Conservation (phyloP, 2,888 invertebrate species). For the Cryptophagus acutangulus region DNA sequence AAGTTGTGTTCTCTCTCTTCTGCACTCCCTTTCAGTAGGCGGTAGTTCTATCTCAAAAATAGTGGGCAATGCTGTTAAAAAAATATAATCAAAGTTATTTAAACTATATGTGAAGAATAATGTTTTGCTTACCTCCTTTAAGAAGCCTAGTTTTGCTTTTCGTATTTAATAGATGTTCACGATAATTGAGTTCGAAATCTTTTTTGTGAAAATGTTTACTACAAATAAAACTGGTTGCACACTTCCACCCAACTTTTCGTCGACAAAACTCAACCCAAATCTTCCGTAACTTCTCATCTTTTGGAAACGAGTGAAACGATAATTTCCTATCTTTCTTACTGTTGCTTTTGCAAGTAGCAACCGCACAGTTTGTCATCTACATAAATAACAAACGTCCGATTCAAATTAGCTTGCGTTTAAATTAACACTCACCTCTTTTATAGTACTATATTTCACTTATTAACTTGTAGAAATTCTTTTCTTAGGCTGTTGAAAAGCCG, state of each 20-base stretch:
- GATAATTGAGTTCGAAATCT: not conserved
- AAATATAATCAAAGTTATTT: too few species aligned
- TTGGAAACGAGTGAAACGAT: too few species aligned
- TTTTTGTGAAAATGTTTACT: conserved; percentile 1
- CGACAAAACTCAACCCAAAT: too few species aligned
- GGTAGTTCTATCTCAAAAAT: not conserved
- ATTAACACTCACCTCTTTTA: too few species aligned
- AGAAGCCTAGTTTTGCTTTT: conserved; percentile 1
- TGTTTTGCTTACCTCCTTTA: not conserved
- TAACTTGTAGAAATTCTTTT: too few species aligned
- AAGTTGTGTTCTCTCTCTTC: not conserved
- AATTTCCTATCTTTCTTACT: not conserved
- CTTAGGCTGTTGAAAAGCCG: too few species aligned
- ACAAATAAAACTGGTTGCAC: not conserved
- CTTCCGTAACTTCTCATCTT: too few species aligned
- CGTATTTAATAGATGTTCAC: not conserved
- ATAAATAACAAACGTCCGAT: not conserved
- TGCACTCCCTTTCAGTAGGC: not conserved
- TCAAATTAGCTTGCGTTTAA: too few species aligned
- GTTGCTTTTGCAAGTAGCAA: not conserved
- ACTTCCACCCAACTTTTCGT: too few species aligned
- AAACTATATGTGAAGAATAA: not conserved
- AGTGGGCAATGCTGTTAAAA: not conserved
- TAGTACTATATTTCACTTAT: too few species aligned
- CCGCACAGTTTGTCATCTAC: not conserved